Evolutionary conservation across 2,888 invertebrate species (phyloP), one percentile per base, ranked within the genome.

Genomic region (Amorpha juglandis): DNA sequence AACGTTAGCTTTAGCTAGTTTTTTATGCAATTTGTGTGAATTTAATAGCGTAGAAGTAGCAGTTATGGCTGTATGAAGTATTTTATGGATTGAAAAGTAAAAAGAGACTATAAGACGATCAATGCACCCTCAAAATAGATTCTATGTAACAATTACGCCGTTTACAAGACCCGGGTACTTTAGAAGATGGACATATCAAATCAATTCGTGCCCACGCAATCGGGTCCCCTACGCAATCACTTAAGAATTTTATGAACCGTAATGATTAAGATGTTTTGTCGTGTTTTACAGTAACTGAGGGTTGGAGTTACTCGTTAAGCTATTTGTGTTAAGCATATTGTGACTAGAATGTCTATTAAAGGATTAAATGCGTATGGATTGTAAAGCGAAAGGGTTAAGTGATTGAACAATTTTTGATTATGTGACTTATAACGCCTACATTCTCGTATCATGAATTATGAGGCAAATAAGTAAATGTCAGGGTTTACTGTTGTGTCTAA

Each of bases 181-280:
- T 86, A 86, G 74, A 82, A 87, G 88, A 91, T 90, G 86, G 87
- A 87, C 86, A 89, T 87, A 86, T 79, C 72, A 87, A 92, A 92
- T 92, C 90, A 90, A 90, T 90, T 90, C 83, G 79, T 80, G 79
- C 82, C 85, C 90, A 91, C 88, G 89, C 89, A 86, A 89, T 79
- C 81, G 77, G 48, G 82, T 79, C 88, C 83, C 90, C 89, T 81
- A 83, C 79, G 89, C 88, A 93, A 93, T 92, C 92, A 93, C 93
- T 93, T 92, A 93, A 89, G 88, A 88, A 89, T 87, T 92, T 91
- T 92, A 93, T 92, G 92, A 90, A 87, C 83, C 92, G 91, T 86
- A 89, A 90, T 92, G 90, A 93, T 93, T 91, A 92, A 92, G 93
- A 93, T 92, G 90, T 90, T 90, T 89, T 89, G 89, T 90, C 80